Percentiles rank a stretch among this genome's conserved stretches.
Evolutionary conservation across 2,888 invertebrate genomes (phyloP).

Genomic region (Drosophila pegasa): DNA sequence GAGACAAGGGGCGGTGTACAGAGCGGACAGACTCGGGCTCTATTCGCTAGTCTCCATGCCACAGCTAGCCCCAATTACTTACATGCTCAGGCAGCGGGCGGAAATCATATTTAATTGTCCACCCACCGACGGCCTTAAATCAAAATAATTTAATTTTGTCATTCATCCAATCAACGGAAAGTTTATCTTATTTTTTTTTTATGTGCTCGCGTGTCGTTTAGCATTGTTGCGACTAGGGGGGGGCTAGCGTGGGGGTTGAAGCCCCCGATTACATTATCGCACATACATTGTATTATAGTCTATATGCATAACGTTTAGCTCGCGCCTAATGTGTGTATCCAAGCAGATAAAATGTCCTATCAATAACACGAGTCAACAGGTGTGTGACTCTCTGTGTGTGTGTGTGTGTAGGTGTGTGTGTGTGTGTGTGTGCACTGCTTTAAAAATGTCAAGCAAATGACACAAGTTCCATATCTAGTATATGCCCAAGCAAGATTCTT

Average conservation of each 20-base stretch:
- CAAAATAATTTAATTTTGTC: constrained; percentile 78
- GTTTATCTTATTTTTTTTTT: constrained; percentile 44
- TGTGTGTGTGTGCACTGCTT: constrained; percentile 2
- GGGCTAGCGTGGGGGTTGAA: constrained; percentile 1
- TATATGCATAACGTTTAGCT: neutral
- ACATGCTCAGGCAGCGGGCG: constrained; percentile 53
- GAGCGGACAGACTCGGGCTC: constrained; percentile 3
- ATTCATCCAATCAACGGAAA: constrained; percentile 76
- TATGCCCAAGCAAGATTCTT: constrained; percentile 6
- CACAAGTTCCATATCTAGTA: neutral
- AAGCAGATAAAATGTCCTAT: constrained; percentile 43
- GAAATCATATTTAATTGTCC: constrained; percentile 80
- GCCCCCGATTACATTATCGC: constrained; percentile 48
- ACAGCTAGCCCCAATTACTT: constrained; percentile 59
- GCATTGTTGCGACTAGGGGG: constrained; percentile 11
- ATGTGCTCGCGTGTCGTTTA: constrained; percentile 53
- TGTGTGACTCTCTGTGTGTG: constrained; percentile 4
- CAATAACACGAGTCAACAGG: constrained; percentile 32
- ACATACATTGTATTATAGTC: constrained; percentile 18
- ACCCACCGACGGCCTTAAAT: constrained; percentile 77
- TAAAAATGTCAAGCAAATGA: neutral
- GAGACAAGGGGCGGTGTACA: neutral
- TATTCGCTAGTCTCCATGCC: constrained; percentile 15
- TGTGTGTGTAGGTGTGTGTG: constrained; percentile 11
- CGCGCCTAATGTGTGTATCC: constrained; percentile 47